Conservation (phyloP, 2,113 vertebrate genomes). For the Euleptes europaea region DNA sequence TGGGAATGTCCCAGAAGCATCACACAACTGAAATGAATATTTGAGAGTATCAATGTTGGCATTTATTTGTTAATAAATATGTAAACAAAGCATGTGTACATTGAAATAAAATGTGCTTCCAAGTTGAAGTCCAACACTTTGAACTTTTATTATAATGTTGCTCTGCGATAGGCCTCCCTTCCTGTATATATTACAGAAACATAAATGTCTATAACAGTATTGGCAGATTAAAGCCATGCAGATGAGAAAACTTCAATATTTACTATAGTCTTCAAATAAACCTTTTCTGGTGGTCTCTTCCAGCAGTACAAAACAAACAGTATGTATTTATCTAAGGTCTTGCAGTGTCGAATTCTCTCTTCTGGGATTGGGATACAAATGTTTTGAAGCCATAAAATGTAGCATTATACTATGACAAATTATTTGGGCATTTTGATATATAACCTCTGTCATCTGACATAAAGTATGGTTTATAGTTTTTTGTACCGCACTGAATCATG, state of each 20-base stretch:
- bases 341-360: background rate
- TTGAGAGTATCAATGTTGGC: too few relatives aligned
- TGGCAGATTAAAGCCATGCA: background rate
- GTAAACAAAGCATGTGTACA: background rate
- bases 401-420: background rate
- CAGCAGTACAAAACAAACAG: background rate
- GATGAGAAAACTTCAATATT: background rate
- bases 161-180: background rate
- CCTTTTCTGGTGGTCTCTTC: background rate
- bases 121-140: background rate
- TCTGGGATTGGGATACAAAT: background rate
- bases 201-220: background rate
- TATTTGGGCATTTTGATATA: accelerated
- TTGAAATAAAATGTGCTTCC: background rate
- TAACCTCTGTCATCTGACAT: background rate
- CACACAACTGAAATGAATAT: background rate
- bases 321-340: background rate
- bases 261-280: background rate
- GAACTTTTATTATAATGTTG: background rate
- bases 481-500: background rate
- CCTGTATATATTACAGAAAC: background rate
- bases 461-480: accelerated
- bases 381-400: background rate
- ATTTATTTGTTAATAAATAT: background rate
- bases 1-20: background rate